These are phyloP conservation scores for Alethe diademata DNA, from an alignment of 2,113 vertebrate genomes.

Conservation along the genomic window DNA sequence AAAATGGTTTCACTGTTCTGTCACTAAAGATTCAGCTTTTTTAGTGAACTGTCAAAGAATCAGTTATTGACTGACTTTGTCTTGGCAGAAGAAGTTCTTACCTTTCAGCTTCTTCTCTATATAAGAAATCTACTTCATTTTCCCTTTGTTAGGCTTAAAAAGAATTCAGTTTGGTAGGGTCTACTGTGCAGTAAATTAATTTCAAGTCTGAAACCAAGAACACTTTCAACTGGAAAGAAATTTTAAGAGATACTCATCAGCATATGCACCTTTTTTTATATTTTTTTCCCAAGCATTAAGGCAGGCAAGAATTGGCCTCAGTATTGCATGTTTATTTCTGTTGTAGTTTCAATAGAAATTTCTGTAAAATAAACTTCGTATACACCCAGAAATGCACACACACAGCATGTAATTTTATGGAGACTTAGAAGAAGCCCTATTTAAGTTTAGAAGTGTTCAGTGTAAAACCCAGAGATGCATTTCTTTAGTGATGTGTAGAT, in stretches of 20 bases:
- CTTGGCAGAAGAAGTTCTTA: constrained; percentile 35
- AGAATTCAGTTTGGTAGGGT: not conserved
- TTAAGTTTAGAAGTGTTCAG: not conserved
- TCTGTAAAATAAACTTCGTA: not conserved
- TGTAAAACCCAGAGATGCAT: not conserved
- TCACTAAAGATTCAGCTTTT: constrained; percentile 12
- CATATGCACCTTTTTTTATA: not conserved
- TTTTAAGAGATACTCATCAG: not conserved
- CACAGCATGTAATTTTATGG: not conserved
- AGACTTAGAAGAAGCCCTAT: not conserved
- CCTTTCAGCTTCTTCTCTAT: constrained; percentile 2
- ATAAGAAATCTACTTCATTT: constrained; percentile 41
- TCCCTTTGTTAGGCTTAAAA: constrained; percentile 34
- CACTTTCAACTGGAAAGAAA: not conserved
- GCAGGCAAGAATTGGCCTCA: not conserved
- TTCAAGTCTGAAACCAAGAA: constrained; percentile 2
- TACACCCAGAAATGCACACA: not conserved
- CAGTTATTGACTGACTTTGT: constrained; percentile 33
- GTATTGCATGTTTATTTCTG: not conserved
- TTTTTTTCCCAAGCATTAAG: not conserved
- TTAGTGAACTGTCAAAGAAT: constrained; percentile 24
- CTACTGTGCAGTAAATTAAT: constrained; percentile 11
- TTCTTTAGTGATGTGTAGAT: not conserved
- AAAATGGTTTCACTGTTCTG: constrained; percentile 10
- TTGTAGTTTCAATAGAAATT: not conserved